Conservation (phyloP, 2,888 invertebrate species). For the Polia nebulosa region DNA sequence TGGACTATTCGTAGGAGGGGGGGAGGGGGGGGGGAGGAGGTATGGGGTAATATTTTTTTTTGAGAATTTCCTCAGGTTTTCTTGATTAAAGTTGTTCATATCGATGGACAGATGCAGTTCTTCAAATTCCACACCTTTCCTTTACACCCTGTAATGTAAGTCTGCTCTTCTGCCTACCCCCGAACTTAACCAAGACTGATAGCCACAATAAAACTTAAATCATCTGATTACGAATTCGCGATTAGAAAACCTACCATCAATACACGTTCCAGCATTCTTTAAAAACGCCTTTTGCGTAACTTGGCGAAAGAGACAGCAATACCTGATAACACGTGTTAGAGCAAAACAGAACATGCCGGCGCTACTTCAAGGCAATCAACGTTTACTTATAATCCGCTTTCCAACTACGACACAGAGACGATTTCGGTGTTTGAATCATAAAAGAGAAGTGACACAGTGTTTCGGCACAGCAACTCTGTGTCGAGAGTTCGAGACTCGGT, state of each 20-base stretch:
- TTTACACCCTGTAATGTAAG: too few relatives aligned
- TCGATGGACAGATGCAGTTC: too few relatives aligned
- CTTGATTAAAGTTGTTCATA: too few relatives aligned
- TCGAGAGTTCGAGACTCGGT: conserved; percentile 40
- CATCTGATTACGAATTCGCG: conserved; percentile 52
- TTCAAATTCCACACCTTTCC: too few relatives aligned
- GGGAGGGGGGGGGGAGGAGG: too few relatives aligned
- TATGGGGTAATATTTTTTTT: too few relatives aligned
- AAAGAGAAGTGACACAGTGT: conserved; percentile 66
- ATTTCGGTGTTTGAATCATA: conserved; percentile 60
- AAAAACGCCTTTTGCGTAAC: conserved; percentile 82
- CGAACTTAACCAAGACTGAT: conserved; percentile 7
- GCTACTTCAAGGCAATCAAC: conserved; percentile 88
- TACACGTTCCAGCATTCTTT: conserved; percentile 82
- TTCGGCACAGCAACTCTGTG: conserved; percentile 59
- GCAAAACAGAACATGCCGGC: conserved; percentile 71
- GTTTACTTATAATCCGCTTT: conserved; percentile 85
- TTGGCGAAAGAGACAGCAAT: conserved; percentile 74
- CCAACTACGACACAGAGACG: conserved; percentile 77
- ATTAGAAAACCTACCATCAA: conserved; percentile 68
- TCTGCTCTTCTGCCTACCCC: background rate
- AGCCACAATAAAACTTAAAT: conserved; percentile 37
- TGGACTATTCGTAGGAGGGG: too few relatives aligned
- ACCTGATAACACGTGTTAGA: conserved; percentile 62
- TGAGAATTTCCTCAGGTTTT: too few relatives aligned